Evolutionary conservation across 1,140 invertebrate species (phyloP).

Genomic region (Rhyacophila brunnea): DNA sequence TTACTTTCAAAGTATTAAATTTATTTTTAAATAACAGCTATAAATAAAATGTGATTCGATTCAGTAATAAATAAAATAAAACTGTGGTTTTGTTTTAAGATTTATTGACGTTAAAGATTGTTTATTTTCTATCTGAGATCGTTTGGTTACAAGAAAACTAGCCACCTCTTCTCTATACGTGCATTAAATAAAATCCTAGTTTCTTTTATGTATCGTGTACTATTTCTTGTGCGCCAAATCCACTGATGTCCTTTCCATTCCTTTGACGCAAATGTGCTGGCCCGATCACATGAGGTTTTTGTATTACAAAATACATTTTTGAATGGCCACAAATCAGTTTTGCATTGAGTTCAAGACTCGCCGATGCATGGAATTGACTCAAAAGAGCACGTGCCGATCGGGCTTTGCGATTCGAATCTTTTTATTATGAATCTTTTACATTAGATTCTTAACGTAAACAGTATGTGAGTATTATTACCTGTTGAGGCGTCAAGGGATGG

Average conservation of each 20-base stretch:
- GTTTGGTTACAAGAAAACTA: too few species aligned
- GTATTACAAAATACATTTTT: constrained; percentile 15
- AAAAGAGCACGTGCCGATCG: constrained; percentile 5
- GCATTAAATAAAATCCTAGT: constrained; percentile 35
- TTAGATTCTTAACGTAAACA: neutral
- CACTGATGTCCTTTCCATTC: neutral
- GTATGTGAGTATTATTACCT: too few species aligned
- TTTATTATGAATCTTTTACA: neutral
- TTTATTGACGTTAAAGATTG: too few species aligned
- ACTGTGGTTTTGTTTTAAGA: too few species aligned
- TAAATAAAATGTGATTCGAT: too few species aligned
- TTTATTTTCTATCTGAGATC: too few species aligned
- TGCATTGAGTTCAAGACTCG: constrained; percentile 16
- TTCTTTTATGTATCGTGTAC: constrained; percentile 16
- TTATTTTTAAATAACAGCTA: too few species aligned
- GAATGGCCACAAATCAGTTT: constrained; percentile 15
- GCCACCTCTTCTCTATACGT: constrained; percentile 23
- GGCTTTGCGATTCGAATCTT: neutral
- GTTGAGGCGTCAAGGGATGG: too few species aligned
- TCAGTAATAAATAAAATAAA: too few species aligned
- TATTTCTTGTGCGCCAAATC: neutral
- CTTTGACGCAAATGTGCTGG: constrained; percentile 2
- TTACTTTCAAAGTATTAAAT: too few species aligned
- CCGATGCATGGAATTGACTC: constrained; percentile 8
- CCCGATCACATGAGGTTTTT: constrained; percentile 7